Percentiles rank a stretch among this genome's conserved stretches.
Evolutionary conservation across 1,140 invertebrate species (phyloP).

Genomic region (Macrobrachium nipponense): DNA sequence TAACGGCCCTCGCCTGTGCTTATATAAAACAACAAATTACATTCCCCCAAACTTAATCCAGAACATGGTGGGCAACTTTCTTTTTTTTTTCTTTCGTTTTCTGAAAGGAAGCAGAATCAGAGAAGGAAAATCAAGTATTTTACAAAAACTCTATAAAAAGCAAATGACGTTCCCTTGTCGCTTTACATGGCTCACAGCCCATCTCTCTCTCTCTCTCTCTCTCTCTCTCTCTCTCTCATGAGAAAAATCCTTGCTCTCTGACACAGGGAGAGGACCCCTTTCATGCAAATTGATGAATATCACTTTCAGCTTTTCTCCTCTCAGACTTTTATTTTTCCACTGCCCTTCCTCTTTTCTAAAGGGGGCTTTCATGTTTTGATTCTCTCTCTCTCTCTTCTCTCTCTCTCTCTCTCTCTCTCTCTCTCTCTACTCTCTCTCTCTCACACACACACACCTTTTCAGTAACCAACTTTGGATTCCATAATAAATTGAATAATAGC

Average conservation of each 20-base stretch:
- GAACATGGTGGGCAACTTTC: too few relatives aligned
- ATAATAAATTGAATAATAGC: too few relatives aligned
- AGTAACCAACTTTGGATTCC: too few relatives aligned
- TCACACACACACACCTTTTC: too few relatives aligned
- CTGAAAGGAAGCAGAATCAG: too few relatives aligned
- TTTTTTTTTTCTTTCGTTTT: too few relatives aligned
- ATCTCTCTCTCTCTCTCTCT: slow-evolving; percentile 1
- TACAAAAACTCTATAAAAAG: background rate
- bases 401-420: background rate
- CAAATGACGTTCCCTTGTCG: background rate
- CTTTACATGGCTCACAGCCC: background rate
- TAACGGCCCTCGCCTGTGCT: too few relatives aligned
- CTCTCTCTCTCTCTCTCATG: background rate
- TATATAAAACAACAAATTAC: too few relatives aligned
- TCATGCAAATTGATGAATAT: background rate
- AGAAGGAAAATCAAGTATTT: too few relatives aligned
- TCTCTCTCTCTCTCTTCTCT: too few relatives aligned
- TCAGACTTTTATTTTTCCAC: background rate
- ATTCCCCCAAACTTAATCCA: too few relatives aligned
- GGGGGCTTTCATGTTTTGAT: background rate
- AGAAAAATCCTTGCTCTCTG: background rate
- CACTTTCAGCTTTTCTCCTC: background rate
- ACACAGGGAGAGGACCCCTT: background rate
- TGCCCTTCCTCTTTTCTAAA: background rate
- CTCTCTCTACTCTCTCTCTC: background rate